These are phyloP conservation scores for Anarhynchus alexandrinus DNA, from an alignment of 2,113 vertebrate genomes.

Conservation along the genomic window DNA sequence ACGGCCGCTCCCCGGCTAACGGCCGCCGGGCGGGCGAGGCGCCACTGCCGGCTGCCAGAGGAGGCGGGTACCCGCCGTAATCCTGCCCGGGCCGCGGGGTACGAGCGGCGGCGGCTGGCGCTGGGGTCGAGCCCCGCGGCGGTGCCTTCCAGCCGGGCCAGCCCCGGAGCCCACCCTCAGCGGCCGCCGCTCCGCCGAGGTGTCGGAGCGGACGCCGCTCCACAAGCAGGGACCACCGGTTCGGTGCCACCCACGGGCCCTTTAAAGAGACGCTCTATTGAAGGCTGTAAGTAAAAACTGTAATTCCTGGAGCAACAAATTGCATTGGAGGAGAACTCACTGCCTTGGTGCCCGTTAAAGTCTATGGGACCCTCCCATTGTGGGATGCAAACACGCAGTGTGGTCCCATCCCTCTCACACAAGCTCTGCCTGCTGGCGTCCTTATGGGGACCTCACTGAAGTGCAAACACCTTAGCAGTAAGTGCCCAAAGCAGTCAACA, in stretches of 20 bases:
- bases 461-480: too few relatives aligned
- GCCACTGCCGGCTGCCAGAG: neutral
- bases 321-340: fast-evolving
- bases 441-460: fast-evolving
- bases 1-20: neutral
- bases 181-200: neutral
- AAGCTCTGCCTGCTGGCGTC: neutral
- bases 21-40: neutral
- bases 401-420: neutral
- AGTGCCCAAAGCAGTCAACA: fast-evolving
- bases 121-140: neutral
- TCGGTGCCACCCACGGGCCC: neutral
- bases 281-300: fast-evolving
- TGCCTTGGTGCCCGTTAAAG: fast-evolving
- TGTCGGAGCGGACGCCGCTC: neutral
- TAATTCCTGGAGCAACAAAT: too few relatives aligned
- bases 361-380: neutral
- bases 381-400: fast-evolving
- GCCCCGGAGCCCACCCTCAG: neutral
- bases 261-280: fast-evolving
- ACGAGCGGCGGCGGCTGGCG: neutral
- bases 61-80: neutral
- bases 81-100: neutral
- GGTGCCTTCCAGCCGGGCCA: neutral
- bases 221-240: neutral